Conservation (phyloP, 2,888 invertebrate genomes). For the Tinea trinotella region DNA sequence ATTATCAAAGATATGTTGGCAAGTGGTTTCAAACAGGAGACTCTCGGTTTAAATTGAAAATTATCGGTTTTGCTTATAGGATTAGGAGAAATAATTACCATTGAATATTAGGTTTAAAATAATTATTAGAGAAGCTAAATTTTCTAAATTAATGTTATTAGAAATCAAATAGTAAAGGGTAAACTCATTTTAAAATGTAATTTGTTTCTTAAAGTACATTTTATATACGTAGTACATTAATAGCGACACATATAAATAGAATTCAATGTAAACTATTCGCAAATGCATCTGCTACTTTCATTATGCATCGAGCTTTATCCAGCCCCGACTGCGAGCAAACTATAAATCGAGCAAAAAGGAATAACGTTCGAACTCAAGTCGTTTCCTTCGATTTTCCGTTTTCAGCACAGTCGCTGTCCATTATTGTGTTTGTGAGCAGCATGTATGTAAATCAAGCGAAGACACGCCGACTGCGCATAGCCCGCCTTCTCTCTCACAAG, state of each 20-base stretch:
- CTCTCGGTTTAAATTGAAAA: too few relatives aligned
- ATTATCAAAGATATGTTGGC: too few relatives aligned
- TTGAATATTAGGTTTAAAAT: too few relatives aligned
- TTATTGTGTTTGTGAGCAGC: slow-evolving; percentile 62
- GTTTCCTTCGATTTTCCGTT: slow-evolving; percentile 60
- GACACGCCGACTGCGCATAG: slow-evolving; percentile 28
- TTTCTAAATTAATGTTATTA: too few relatives aligned
- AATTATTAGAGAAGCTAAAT: too few relatives aligned
- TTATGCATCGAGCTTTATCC: slow-evolving; percentile 14
- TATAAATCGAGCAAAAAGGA: slow-evolving; percentile 34
- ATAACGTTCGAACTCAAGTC: slow-evolving; percentile 49
- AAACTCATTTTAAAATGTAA: too few relatives aligned
- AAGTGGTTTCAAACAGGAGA: too few relatives aligned
- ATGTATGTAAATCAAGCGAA: slow-evolving; percentile 58
- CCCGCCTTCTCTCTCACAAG: slow-evolving; percentile 23
- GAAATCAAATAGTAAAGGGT: too few relatives aligned
- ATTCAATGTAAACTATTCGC: slow-evolving; percentile 9
- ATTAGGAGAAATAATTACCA: too few relatives aligned
- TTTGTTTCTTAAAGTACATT: too few relatives aligned
- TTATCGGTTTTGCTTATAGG: too few relatives aligned
- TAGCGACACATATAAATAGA: neutral
- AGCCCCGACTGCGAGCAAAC: slow-evolving; percentile 7
- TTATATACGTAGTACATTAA: neutral
- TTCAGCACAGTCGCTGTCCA: slow-evolving; percentile 38
- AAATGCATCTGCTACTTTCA: slow-evolving; percentile 13